Conservation (phyloP, 2,113 vertebrate genomes). For the Ceyx melanurus region DNA sequence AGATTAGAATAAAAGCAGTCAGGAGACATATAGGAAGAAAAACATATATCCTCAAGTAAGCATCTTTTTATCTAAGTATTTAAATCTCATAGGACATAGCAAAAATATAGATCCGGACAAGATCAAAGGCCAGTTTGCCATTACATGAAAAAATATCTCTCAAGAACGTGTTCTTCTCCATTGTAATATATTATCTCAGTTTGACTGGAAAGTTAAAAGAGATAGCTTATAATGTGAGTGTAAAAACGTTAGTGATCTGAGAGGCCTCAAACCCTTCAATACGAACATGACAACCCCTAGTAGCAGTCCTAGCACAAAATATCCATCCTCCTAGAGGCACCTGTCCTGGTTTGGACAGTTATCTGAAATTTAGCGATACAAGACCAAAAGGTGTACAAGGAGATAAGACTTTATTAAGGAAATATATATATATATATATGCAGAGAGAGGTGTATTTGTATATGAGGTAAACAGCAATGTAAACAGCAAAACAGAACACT, state of each 20-base stretch:
- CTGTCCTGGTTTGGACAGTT: not conserved
- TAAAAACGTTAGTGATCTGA: not conserved
- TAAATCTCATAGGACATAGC: not conserved
- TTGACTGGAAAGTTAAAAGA: not conserved
- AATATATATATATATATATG: no score
- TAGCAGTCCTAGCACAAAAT: not conserved
- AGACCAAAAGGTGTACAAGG: no score
- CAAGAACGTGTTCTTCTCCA: rapidly evolving
- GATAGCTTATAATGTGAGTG: not conserved
- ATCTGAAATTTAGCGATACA: no score
- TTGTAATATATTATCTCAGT: not conserved
- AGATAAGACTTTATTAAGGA: no score
- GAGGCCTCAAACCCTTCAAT: not conserved
- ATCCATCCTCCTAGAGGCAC: not conserved
- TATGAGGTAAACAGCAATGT: no score
- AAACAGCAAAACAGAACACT: no score
- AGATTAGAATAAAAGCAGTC: not conserved
- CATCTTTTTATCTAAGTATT: not conserved
- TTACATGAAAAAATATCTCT: not conserved
- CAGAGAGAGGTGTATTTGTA: no score
- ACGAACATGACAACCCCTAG: not conserved
- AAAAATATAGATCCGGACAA: not conserved
- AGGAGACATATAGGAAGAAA: not conserved
- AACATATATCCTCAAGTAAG: not conserved
- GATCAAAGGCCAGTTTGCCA: not conserved